These are phyloP conservation scores for Cremastinae sp. DNA, from an alignment of 2,888 invertebrate genomes.

Conservation along the genomic window DNA sequence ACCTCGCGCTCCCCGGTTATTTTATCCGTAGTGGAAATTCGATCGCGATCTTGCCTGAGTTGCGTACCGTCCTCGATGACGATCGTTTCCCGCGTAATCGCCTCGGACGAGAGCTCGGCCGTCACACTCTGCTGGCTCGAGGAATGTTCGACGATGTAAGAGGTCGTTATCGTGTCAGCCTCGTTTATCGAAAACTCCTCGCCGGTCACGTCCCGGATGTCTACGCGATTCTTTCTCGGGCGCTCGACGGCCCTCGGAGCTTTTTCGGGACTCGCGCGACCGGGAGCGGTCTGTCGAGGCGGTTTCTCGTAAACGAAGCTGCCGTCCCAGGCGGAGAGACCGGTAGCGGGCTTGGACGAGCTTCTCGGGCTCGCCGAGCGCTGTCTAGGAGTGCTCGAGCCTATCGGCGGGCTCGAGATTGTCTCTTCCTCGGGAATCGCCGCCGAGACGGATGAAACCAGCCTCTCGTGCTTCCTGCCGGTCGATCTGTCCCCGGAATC, in stretches of 20 bases:
- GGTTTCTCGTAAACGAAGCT: slow-evolving; percentile 82
- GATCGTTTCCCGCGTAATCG: slow-evolving; percentile 63
- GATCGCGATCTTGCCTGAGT: slow-evolving; percentile 36
- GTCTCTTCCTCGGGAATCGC: slow-evolving; percentile 72
- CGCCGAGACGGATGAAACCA: slow-evolving; percentile 71
- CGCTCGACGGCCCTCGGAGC: slow-evolving; percentile 49
- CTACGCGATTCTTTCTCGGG: slow-evolving; percentile 63
- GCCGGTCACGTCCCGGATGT: slow-evolving; percentile 71
- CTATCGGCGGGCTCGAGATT: slow-evolving; percentile 36
- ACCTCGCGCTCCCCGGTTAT: slow-evolving; percentile 65
- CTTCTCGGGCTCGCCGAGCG: slow-evolving; percentile 54
- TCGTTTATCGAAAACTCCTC: slow-evolving; percentile 76
- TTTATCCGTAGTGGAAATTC: slow-evolving; percentile 66
- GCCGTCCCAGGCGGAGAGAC: slow-evolving; percentile 82
- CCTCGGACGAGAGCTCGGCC: slow-evolving; percentile 67
- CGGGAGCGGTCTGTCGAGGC: slow-evolving; percentile 36
- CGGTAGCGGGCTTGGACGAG: slow-evolving; percentile 69
- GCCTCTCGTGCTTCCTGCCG: slow-evolving; percentile 67
- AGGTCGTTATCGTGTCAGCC: slow-evolving; percentile 70
- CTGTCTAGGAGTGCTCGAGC: slow-evolving; percentile 54
- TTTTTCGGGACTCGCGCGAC: slow-evolving; percentile 50
- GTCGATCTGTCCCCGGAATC: slow-evolving; percentile 59
- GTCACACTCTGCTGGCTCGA: slow-evolving; percentile 72
- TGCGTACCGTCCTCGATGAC: slow-evolving; percentile 48
- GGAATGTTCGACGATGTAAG: slow-evolving; percentile 75